A percentile compares a stretch with the other conserved stretches of the same genome.
These are phyloP conservation scores for Stichodactyla mertensii DNA, from an alignment of 64 coral and sea anemone genomes.

Conservation along the genomic window DNA sequence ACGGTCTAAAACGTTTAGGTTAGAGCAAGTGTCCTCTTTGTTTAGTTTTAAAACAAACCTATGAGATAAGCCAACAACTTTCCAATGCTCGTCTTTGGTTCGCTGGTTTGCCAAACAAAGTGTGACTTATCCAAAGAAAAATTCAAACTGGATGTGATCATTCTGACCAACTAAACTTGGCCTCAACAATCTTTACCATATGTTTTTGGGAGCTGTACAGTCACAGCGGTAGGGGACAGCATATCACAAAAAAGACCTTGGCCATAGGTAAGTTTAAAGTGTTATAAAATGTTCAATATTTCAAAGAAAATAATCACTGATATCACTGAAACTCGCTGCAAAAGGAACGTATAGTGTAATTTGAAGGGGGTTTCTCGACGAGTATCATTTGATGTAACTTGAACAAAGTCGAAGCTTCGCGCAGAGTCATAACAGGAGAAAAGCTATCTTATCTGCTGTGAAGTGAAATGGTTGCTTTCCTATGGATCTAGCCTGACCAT, in stretches of 20 bases:
- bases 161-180: slow-evolving; percentile 10
- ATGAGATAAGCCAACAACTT: slow-evolving; percentile 27
- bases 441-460: background rate
- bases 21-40: background rate
- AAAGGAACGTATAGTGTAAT: background rate
- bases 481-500: background rate
- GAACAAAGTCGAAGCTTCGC: background rate
- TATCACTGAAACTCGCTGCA: background rate
- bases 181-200: background rate
- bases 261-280: slow-evolving; percentile 2
- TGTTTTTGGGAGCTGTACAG: slow-evolving; percentile 9
- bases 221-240: background rate
- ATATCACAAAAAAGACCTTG: background rate
- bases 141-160: slow-evolving; percentile 23
- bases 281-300: background rate
- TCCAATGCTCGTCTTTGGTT: background rate
- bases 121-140: slow-evolving; percentile 21
- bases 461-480: background rate
- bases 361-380: background rate
- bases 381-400: background rate
- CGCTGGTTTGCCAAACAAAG: slow-evolving; percentile 19
- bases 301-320: background rate
- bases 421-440: background rate
- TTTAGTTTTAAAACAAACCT: slow-evolving; percentile 5
- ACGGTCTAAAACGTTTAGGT: background rate